Percentiles rank a stretch among this genome's conserved stretches.
Evolutionary conservation across 2,797 vertebrate genomes (phyloP).

Genomic region (Clarias fuscus): DNA sequence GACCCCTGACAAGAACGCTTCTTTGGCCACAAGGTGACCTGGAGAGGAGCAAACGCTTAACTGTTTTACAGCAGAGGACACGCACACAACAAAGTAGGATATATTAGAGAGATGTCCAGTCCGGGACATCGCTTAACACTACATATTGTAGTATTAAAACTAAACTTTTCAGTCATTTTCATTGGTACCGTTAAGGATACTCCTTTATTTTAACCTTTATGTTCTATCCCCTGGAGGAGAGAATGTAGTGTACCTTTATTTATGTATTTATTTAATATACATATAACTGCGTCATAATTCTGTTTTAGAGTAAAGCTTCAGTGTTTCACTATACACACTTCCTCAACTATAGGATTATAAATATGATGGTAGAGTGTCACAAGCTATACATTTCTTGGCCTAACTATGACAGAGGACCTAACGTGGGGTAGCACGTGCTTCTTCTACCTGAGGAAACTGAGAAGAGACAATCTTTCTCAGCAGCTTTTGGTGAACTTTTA

Average conservation of each 20-base stretch:
- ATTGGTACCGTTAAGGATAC: not conserved
- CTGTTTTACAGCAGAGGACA: slow-evolving; percentile 12
- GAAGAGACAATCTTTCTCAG: too few species aligned
- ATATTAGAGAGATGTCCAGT: not conserved
- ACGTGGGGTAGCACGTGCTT: too few species aligned
- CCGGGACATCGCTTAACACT: not conserved
- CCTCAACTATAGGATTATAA: not conserved
- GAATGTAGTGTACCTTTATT: not conserved
- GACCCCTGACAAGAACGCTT: slow-evolving; percentile 50
- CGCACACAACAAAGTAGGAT: slow-evolving; percentile 1
- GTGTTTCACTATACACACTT: not conserved
- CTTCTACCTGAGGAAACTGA: too few species aligned
- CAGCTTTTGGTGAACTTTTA: too few species aligned
- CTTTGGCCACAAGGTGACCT: slow-evolving; percentile 67
- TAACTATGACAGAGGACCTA: too few species aligned
- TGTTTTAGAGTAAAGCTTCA: not conserved
- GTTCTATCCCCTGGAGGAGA: not conserved
- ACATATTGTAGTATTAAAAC: too few species aligned
- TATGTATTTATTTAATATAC: too few species aligned
- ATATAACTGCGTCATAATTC: not conserved
- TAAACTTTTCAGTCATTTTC: not conserved
- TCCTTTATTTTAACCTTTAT: not conserved
- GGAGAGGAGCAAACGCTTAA: slow-evolving; percentile 39
- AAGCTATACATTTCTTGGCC: too few species aligned
- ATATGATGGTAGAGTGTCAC: too few species aligned